phyloP scores from a whole-genome alignment of 2,113 vertebrate species.

The Hypanus sabinus region DNA sequence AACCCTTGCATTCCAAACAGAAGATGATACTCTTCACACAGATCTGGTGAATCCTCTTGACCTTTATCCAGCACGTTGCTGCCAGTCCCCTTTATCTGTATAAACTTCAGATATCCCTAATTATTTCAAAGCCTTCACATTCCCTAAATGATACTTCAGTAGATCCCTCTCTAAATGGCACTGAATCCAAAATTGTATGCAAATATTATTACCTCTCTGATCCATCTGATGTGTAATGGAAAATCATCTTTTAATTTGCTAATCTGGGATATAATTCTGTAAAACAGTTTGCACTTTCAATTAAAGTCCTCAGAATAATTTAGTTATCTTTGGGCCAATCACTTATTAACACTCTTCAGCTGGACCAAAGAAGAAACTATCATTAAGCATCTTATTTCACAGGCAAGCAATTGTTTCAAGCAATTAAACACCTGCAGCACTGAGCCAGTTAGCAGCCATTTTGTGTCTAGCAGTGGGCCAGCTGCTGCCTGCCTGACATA shows the following conservation, averaged over 20 bases:
- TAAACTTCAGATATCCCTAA: background rate
- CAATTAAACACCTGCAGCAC: slow-evolving; percentile 35
- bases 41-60: background rate
- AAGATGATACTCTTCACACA: background rate
- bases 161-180: background rate
- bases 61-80: background rate
- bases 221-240: background rate
- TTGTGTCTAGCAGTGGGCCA: slow-evolving; percentile 23
- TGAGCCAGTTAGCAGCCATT: slow-evolving; percentile 28
- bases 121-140: background rate
- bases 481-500: slow-evolving; percentile 20
- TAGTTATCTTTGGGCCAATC: background rate
- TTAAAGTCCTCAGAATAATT: background rate
- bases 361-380: slow-evolving; percentile 28
- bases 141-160: background rate
- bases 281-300: background rate
- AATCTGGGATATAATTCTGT: background rate
- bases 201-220: background rate
- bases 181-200: background rate
- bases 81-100: background rate
- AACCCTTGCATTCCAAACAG: background rate
- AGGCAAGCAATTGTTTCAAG: slow-evolving; percentile 32
- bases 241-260: background rate
- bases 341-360: slow-evolving; percentile 23
- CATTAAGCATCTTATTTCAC: slow-evolving; percentile 30